Conservation (phyloP, 2,113 vertebrate species). For the Rissa tridactyla region DNA sequence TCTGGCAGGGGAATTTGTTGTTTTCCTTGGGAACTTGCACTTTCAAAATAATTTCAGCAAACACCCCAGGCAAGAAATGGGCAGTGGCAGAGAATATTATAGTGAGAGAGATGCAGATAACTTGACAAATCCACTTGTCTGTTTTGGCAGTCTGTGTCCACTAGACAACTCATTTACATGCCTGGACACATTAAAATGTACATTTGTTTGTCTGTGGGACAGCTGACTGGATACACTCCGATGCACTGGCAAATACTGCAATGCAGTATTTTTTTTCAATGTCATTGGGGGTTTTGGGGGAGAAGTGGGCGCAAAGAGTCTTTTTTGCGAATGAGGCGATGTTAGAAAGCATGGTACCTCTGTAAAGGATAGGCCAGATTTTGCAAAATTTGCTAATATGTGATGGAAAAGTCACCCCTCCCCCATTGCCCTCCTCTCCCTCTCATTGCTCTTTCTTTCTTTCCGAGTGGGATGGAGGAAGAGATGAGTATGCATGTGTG, state of each 20-base stretch:
- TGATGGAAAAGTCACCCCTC: conserved; percentile 31
- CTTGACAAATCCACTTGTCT: conserved; percentile 57
- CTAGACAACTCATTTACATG: conserved; percentile 61
- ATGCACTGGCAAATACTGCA: conserved; percentile 76
- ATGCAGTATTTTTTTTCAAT: conserved; percentile 81
- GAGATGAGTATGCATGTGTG: neutral
- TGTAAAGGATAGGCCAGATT: neutral
- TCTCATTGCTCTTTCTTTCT: neutral
- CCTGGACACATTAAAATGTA: conserved; percentile 61
- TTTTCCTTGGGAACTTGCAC: neutral
- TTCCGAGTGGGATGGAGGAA: neutral
- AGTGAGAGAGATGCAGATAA: conserved; percentile 4
- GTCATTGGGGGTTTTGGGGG: conserved; percentile 72
- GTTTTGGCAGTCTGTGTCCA: conserved; percentile 47
- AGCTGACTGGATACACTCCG: conserved; percentile 60
- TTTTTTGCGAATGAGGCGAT: neutral
- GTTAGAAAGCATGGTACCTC: neutral
- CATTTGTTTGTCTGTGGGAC: conserved; percentile 66
- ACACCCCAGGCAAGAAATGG: conserved; percentile 29
- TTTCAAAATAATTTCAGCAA: conserved; percentile 27
- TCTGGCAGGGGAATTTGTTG: neutral
- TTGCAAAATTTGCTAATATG: neutral
- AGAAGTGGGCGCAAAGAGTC: conserved; percentile 24
- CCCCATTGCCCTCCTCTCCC: neutral
- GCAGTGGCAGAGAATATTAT: conserved; percentile 19